phyloP scores from a whole-genome alignment of 2,113 vertebrate species.

The Pycnonotus jocosus region DNA sequence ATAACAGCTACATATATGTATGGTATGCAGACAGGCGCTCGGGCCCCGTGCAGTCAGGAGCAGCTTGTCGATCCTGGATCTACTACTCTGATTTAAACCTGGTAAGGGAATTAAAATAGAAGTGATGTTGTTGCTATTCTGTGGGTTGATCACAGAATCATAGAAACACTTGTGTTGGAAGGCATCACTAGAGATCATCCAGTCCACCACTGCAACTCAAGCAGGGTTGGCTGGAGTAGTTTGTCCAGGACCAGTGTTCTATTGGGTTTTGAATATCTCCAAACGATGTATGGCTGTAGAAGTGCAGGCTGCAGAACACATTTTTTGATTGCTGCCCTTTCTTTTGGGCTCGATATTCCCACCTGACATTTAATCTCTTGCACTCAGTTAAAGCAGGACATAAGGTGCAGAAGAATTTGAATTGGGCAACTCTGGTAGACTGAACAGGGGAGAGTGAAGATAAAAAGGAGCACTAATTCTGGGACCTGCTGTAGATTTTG shows the following conservation, averaged over 20 bases:
- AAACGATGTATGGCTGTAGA: background rate
- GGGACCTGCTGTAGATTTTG: background rate
- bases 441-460: background rate
- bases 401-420: background rate
- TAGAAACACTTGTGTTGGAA: background rate
- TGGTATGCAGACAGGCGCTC: constrained; percentile 78
- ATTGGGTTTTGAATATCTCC: background rate
- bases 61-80: constrained; percentile 85
- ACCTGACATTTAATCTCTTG: background rate
- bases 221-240: background rate
- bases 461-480: background rate
- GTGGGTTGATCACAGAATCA: background rate
- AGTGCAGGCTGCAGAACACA: background rate
- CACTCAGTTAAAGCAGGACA: background rate
- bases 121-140: background rate
- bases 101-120: constrained; percentile 70
- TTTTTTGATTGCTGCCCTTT: background rate
- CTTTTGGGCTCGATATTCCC: background rate
- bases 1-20: constrained; percentile 82
- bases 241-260: background rate
- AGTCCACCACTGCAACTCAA: background rate
- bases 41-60: constrained; percentile 73
- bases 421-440: background rate
- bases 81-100: constrained; percentile 91
- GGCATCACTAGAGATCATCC: background rate